A percentile compares a stretch with the other conserved stretches of the same genome.
Conservation (phyloP, 2,888 invertebrate genomes). For the Margaritifera margaritifera region DNA sequence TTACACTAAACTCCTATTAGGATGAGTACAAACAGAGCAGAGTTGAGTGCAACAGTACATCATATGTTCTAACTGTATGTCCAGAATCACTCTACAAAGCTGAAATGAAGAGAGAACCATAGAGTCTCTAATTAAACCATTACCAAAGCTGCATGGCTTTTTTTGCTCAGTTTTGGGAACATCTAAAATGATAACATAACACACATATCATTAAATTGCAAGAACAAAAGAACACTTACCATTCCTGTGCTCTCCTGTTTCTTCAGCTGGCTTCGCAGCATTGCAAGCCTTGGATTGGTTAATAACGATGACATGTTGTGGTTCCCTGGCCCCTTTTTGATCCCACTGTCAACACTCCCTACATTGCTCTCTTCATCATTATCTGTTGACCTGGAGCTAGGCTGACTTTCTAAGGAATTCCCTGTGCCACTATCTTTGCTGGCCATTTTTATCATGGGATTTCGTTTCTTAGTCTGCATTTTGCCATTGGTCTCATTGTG, state of each 20-base stretch:
- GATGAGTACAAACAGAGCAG: no score
- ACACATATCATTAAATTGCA: no score
- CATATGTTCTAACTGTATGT: no score
- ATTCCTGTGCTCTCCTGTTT: slow-evolving; percentile 53
- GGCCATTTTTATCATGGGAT: slow-evolving; percentile 57
- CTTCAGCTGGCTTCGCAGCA: slow-evolving; percentile 38
- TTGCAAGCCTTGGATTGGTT: slow-evolving; percentile 5
- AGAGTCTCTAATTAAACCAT: no score
- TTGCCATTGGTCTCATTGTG: no score
- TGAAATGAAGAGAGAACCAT: no score
- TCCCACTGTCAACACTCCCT: slow-evolving; percentile 29
- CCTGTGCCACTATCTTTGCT: slow-evolving; percentile 58
- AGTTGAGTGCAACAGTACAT: no score
- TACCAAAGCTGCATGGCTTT: no score
- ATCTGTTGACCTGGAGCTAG: slow-evolving; percentile 44
- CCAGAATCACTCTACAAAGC: no score
- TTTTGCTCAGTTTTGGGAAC: no score
- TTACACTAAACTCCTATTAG: no score
- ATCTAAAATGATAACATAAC: no score
- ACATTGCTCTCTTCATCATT: slow-evolving; percentile 38
- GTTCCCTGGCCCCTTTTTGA: slow-evolving; percentile 17
- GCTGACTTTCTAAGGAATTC: slow-evolving; percentile 54
- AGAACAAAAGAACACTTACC: slow-evolving; percentile 30
- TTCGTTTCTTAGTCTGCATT: slow-evolving; percentile 23
- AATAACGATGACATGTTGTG: background rate